Evolutionary conservation across 2,113 vertebrate genomes (phyloP).

Genomic region (Campylomormyrus numenius): DNA sequence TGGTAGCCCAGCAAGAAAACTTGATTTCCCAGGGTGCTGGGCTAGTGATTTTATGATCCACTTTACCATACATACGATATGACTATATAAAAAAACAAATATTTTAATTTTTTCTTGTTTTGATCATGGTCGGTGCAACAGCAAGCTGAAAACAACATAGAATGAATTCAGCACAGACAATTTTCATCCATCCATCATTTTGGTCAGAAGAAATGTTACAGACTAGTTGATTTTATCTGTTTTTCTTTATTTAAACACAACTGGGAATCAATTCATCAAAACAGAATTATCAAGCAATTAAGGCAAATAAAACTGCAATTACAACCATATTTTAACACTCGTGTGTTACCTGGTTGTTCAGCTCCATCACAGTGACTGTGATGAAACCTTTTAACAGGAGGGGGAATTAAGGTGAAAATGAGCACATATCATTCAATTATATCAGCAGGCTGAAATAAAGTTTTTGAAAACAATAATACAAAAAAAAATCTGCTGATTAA

Average conservation of each 20-base stretch:
- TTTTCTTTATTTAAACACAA: background rate
- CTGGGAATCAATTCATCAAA: background rate
- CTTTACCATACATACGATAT: background rate
- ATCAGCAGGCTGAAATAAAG: conserved; percentile 5
- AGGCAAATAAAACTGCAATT: conserved; percentile 18
- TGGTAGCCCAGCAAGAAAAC: background rate
- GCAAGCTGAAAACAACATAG: background rate
- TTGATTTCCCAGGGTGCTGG: background rate
- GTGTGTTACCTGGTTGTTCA: background rate
- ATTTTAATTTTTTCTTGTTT: background rate
- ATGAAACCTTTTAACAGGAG: background rate
- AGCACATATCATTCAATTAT: conserved; percentile 13
- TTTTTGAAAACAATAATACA: conserved; percentile 4
- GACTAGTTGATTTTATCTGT: background rate
- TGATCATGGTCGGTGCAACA: background rate
- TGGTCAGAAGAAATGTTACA: background rate
- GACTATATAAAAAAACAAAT: background rate
- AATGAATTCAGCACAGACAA: background rate
- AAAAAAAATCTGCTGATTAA: background rate
- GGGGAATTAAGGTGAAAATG: background rate
- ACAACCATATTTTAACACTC: conserved; percentile 1
- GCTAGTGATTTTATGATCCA: background rate
- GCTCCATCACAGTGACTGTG: background rate
- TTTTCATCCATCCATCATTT: background rate
- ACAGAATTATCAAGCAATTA: conserved; percentile 17